Conservation (phyloP, 2,113 vertebrate genomes). For the Micronisus gabar region DNA sequence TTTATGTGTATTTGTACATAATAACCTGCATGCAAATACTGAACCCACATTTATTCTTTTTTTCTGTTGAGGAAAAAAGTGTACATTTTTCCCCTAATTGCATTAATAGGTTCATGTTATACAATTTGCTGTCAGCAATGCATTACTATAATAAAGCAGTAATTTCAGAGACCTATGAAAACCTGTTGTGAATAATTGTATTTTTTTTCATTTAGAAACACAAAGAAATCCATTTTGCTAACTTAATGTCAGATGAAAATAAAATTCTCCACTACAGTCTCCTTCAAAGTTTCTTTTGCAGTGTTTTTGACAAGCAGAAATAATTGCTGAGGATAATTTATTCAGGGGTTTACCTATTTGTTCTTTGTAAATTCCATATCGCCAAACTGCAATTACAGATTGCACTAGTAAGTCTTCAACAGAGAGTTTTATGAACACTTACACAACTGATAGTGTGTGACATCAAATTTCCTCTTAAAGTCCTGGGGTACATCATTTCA, state of each 20-base stretch:
- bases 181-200: not conserved
- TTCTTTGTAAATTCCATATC: not conserved
- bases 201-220: not conserved
- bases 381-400: not conserved
- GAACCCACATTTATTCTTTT: not conserved
- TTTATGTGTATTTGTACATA: not conserved
- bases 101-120: not conserved
- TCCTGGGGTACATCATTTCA: not conserved
- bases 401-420: not conserved
- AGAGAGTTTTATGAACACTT: not conserved
- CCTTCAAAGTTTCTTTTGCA: not conserved
- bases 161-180: slow-evolving; percentile 7
- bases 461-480: not conserved
- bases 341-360: not conserved
- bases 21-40: not conserved
- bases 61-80: not conserved
- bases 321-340: not conserved
- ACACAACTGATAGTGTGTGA: not conserved
- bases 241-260: not conserved
- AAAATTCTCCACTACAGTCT: not conserved
- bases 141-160: not conserved
- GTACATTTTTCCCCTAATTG: not conserved
- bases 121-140: not conserved
- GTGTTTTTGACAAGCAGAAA: not conserved
- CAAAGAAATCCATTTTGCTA: not conserved